Percentiles rank a stretch among this genome's conserved stretches.
Evolutionary conservation across 2,888 invertebrate genomes (phyloP).

Genomic region (Ditylenchus weischeri): DNA sequence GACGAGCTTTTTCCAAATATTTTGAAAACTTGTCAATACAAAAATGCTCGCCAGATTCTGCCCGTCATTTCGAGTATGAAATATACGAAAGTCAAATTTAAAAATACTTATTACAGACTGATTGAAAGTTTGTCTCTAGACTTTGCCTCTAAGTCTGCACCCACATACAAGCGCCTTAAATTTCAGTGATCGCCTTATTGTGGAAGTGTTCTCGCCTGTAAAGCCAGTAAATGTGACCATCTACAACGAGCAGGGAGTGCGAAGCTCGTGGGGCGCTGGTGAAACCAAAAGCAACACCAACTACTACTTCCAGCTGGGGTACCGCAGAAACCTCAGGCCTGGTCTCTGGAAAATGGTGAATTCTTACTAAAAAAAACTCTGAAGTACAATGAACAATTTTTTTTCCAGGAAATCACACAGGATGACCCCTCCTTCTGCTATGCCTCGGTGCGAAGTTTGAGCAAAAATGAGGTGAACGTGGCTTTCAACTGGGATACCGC

Average conservation of each 20-base stretch:
- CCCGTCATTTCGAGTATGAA: no score
- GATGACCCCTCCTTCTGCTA: not conserved
- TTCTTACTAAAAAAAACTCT: not conserved
- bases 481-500: not conserved
- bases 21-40: no score
- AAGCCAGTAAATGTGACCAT: not conserved
- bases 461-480: not conserved
- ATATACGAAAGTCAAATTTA: no score
- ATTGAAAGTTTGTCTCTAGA: no score
- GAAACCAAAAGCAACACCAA: not conserved
- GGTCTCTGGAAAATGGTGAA: not conserved
- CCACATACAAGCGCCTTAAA: no score
- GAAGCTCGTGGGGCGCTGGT: not conserved
- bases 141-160: no score
- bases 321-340: not conserved
- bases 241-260: not conserved
- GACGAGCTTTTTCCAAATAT: no score
- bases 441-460: not conserved
- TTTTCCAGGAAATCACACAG: not conserved
- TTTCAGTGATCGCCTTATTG: not conserved
- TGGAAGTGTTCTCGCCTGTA: not conserved
- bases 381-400: not conserved
- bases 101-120: no score
- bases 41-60: no score
- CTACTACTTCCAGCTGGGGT: not conserved